phyloP scores from a whole-genome alignment of 2,113 vertebrate genomes.

The Smithornis capensis region DNA sequence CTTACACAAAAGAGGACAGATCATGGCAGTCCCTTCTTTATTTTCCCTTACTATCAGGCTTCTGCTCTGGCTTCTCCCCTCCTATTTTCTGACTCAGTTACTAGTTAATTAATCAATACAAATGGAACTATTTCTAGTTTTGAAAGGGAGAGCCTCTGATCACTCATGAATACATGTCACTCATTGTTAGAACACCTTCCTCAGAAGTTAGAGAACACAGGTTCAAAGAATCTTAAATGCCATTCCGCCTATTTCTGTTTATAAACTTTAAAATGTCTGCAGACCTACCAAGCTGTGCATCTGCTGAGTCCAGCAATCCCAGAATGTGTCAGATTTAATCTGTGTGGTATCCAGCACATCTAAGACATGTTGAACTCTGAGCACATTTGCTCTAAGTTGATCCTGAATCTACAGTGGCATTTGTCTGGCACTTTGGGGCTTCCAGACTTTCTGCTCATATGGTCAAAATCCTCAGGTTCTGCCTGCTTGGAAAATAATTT shows the following conservation, averaged over 20 bases:
- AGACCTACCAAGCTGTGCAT: background rate
- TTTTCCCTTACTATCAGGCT: background rate
- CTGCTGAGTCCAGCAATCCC: background rate
- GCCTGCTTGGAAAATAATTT: background rate
- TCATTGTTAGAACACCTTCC: background rate
- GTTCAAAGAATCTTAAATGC: background rate
- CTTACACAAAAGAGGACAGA: background rate
- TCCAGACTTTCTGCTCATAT: background rate
- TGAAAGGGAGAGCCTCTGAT: background rate
- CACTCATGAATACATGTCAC: background rate
- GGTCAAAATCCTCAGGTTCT: background rate
- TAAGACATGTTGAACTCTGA: background rate
- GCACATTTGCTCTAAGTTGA: background rate
- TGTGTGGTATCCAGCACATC: background rate
- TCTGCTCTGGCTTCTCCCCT: background rate
- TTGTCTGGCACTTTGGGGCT: background rate
- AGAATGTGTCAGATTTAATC: slow-evolving; percentile 37
- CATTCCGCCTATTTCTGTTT: background rate
- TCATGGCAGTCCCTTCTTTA: background rate
- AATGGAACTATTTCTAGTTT: background rate
- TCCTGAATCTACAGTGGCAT: background rate
- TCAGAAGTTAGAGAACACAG: background rate
- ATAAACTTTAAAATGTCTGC: background rate
- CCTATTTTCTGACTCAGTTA: background rate
- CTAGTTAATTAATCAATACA: background rate